Percentiles rank a stretch among this genome's conserved stretches.
These are phyloP conservation scores for Sebastes cheni DNA, from an alignment of 2,797 vertebrate species.

Conservation along the genomic window DNA sequence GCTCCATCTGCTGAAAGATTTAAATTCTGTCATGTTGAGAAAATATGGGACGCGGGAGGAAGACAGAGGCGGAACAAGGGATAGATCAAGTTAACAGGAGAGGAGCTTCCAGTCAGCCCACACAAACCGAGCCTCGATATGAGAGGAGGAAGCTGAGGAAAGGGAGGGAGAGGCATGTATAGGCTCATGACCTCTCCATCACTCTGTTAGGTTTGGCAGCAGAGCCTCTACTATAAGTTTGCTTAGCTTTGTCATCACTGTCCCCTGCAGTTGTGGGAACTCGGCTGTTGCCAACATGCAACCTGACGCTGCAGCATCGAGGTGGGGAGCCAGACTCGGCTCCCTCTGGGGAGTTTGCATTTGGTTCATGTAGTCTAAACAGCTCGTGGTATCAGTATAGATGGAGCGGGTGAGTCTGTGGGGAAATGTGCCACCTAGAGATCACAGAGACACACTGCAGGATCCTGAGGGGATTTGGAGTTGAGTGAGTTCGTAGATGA, in stretches of 20 bases:
- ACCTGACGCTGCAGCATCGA: constrained; percentile 57
- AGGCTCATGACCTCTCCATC: constrained; percentile 65
- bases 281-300: constrained; percentile 51
- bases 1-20: constrained; percentile 84
- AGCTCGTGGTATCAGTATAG: constrained; percentile 10
- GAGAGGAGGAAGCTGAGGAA: constrained; percentile 53
- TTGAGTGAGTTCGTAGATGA: constrained; percentile 70
- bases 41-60: constrained; percentile 78
- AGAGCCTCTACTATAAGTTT: constrained; percentile 60
- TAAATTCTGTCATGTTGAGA: constrained; percentile 81
- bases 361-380: constrained; percentile 46
- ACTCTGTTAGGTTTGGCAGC: constrained; percentile 67
- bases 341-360: constrained; percentile 54
- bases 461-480: constrained; percentile 55
- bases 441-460: constrained; percentile 53
- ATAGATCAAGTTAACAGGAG: constrained; percentile 76
- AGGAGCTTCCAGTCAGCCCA: constrained; percentile 78
- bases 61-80: constrained; percentile 74
- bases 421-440: constrained; percentile 71
- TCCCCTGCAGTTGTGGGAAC: constrained; percentile 72
- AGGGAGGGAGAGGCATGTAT: constrained; percentile 47
- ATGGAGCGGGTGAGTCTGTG: constrained; percentile 17
- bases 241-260: constrained; percentile 72
- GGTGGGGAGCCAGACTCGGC: constrained; percentile 54
- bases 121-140: constrained; percentile 70